Evolutionary conservation across 2,888 invertebrate genomes (phyloP).

Genomic region (Clanis bilineata): DNA sequence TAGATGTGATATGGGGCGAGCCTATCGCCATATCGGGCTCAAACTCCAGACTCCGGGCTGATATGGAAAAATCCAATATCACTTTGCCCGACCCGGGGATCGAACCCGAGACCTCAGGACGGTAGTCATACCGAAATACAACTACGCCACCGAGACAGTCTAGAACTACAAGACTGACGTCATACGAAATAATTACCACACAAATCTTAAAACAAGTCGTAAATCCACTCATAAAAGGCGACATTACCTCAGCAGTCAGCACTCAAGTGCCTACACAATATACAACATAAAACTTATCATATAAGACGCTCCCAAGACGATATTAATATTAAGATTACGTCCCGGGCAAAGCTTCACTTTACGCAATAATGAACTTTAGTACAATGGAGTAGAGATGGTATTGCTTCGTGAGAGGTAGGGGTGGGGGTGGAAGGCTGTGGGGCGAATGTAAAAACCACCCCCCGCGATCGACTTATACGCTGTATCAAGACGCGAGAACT

Average conservation of each 20-base stretch:
- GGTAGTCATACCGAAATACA: no score
- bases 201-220: slow-evolving; percentile 5
- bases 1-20: no score
- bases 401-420: slow-evolving; percentile 30
- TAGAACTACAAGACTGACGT: not conserved
- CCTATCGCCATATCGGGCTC: no score
- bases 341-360: slow-evolving; percentile 39
- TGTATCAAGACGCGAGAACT: slow-evolving; percentile 72
- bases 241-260: slow-evolving; percentile 27
- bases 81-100: no score
- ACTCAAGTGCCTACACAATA: slow-evolving; percentile 27
- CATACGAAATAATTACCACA: not conserved
- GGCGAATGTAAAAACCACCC: slow-evolving; percentile 80
- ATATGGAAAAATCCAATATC: no score
- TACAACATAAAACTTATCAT: slow-evolving; percentile 70
- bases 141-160: not conserved
- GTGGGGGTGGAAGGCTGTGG: slow-evolving; percentile 64
- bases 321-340: slow-evolving; percentile 76
- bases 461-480: slow-evolving; percentile 80
- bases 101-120: no score
- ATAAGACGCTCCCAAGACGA: slow-evolving; percentile 71
- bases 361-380: slow-evolving; percentile 21
- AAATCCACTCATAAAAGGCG: slow-evolving; percentile 23
- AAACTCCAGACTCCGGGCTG: no score
- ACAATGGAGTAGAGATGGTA: slow-evolving; percentile 9